Conservation (phyloP, 2,113 vertebrate species). For the Bombycilla garrulus region DNA sequence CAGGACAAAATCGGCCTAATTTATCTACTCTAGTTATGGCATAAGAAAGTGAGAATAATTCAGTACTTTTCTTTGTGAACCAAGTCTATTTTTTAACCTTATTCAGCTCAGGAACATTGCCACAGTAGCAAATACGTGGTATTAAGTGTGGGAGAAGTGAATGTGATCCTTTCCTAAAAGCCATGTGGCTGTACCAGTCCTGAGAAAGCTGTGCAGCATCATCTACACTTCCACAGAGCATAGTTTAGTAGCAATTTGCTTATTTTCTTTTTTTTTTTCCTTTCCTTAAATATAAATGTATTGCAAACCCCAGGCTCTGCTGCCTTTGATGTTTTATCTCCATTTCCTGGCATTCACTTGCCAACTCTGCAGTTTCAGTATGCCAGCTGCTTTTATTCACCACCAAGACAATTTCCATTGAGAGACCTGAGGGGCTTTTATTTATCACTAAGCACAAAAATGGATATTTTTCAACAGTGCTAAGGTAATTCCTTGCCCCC, state of each 20-base stretch:
- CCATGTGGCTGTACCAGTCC: constrained; percentile 45
- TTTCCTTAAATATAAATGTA: constrained; percentile 28
- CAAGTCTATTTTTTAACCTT: constrained; percentile 56
- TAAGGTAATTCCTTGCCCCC: not conserved
- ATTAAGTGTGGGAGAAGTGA: constrained; percentile 57
- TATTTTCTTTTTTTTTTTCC: not conserved
- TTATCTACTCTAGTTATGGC: constrained; percentile 28
- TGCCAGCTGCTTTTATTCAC: constrained; percentile 29
- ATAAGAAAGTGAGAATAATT: constrained; percentile 43
- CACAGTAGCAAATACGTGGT: constrained; percentile 28
- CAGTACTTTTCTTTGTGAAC: constrained; percentile 50
- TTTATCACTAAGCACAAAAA: constrained; percentile 47
- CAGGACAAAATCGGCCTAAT: constrained; percentile 1
- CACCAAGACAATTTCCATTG: constrained; percentile 19
- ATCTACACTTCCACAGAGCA: constrained; percentile 38
- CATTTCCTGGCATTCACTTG: not conserved
- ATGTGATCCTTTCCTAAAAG: constrained; percentile 49
- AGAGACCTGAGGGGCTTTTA: constrained; percentile 54
- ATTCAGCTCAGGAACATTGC: constrained; percentile 60
- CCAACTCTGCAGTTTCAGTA: constrained; percentile 11
- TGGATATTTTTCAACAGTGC: not conserved
- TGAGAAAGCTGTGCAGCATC: constrained; percentile 51
- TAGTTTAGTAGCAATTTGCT: constrained; percentile 20
- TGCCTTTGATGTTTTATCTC: constrained; percentile 19
- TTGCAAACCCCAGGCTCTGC: constrained; percentile 35